A percentile compares a stretch with the other conserved stretches of the same genome.
phyloP scores from a whole-genome alignment of 2,113 vertebrate species.

The Gallinago paraguaiae region DNA sequence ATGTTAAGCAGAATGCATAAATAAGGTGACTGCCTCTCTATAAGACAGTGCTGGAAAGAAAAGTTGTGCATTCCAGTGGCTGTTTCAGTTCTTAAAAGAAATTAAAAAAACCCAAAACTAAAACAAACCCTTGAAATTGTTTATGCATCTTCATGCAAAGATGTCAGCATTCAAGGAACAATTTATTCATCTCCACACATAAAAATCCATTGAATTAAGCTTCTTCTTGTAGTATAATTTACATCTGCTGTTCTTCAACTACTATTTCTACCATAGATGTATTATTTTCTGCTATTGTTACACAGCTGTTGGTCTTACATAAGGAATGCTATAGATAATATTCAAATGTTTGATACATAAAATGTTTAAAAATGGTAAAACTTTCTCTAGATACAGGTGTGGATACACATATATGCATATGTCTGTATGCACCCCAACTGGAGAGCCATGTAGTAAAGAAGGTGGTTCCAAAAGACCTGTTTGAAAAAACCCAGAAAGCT shows the following conservation, averaged over 20 bases:
- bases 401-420: neutral
- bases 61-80: neutral
- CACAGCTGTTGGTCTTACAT: neutral
- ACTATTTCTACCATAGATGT: neutral
- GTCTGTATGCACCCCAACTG: neutral
- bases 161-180: slow-evolving; percentile 66
- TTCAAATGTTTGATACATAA: no score
- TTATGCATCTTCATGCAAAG: slow-evolving; percentile 67
- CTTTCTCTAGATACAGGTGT: neutral
- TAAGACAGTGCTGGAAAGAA: slow-evolving; percentile 24
- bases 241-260: slow-evolving; percentile 46
- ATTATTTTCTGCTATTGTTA: slow-evolving; percentile 30
- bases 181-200: slow-evolving; percentile 58
- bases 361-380: neutral
- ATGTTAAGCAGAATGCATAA: slow-evolving; percentile 5
- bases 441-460: neutral
- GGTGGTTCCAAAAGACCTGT: neutral
- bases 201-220: slow-evolving; percentile 76
- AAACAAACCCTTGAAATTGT: slow-evolving; percentile 68
- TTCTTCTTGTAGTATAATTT: slow-evolving; percentile 68
- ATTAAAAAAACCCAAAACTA: slow-evolving; percentile 47
- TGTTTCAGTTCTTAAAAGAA: slow-evolving; percentile 4
- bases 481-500: neutral
- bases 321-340: neutral
- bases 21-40: slow-evolving; percentile 19